Percentiles rank a stretch among this genome's conserved stretches.
These are phyloP conservation scores for Aspidapion aeneum DNA, from an alignment of 2,888 invertebrate genomes.

Conservation along the genomic window DNA sequence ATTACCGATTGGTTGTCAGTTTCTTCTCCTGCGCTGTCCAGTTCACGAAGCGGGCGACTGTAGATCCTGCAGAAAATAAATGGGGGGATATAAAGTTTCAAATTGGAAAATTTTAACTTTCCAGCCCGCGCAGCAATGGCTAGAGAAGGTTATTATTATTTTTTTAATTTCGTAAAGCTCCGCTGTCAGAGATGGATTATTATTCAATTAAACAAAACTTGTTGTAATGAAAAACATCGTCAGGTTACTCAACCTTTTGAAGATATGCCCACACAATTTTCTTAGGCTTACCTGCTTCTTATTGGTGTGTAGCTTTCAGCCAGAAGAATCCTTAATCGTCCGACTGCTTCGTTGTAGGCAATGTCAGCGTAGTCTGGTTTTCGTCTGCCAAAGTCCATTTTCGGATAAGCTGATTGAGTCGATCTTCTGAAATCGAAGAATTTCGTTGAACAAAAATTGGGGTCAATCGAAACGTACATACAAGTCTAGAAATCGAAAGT, in stretches of 20 bases:
- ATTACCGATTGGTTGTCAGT: slow-evolving; percentile 53
- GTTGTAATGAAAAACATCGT: too few species aligned
- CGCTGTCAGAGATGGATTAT: too few species aligned
- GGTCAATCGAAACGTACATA: too few species aligned
- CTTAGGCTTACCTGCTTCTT: slow-evolving; percentile 23
- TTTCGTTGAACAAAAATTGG: slow-evolving; percentile 10
- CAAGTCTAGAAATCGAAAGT: too few species aligned
- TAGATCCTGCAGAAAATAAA: slow-evolving; percentile 15
- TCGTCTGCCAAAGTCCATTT: slow-evolving; percentile 52
- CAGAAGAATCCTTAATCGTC: slow-evolving; percentile 70
- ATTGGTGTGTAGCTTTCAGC: slow-evolving; percentile 67
- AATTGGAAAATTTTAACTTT: background rate
- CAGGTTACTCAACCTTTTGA: too few species aligned
- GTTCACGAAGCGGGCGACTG: slow-evolving; percentile 48
- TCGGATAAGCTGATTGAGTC: slow-evolving; percentile 37
- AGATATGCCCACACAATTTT: too few species aligned
- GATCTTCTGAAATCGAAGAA: slow-evolving; percentile 34
- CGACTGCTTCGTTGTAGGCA: slow-evolving; percentile 81
- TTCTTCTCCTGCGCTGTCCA: slow-evolving; percentile 57
- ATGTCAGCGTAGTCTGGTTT: slow-evolving; percentile 78
- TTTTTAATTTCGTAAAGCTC: too few species aligned
- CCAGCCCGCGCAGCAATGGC: background rate
- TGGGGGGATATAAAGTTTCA: slow-evolving; percentile 3
- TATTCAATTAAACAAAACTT: too few species aligned
- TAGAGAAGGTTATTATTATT: too few species aligned